Evolutionary conservation across 1,140 invertebrate species (phyloP).

Genomic region (Saccostrea echinata): DNA sequence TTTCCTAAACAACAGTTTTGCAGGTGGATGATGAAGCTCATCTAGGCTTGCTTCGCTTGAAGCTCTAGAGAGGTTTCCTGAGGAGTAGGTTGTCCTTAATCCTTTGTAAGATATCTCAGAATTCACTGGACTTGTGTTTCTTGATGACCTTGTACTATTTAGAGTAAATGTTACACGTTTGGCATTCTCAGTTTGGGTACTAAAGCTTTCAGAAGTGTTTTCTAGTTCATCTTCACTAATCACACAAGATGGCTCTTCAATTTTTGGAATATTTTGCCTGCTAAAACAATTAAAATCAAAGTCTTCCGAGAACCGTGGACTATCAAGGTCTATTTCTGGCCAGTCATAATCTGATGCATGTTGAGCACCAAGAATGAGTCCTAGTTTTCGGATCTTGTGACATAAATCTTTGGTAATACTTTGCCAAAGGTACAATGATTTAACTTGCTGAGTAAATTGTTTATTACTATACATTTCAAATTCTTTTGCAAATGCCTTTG

Average conservation of each 20-base stretch:
- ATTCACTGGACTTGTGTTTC: slow-evolving; percentile 47
- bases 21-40: slow-evolving; percentile 68
- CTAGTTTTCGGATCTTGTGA: slow-evolving; percentile 89
- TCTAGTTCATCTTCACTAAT: slow-evolving; percentile 53
- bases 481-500: slow-evolving; percentile 87
- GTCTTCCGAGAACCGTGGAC: slow-evolving; percentile 54
- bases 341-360: slow-evolving; percentile 75
- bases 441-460: slow-evolving; percentile 86
- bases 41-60: slow-evolving; percentile 76
- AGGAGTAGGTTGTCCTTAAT: slow-evolving; percentile 49
- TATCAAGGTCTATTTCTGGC: slow-evolving; percentile 74
- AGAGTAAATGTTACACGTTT: slow-evolving; percentile 53
- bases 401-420: slow-evolving; percentile 92
- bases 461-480: slow-evolving; percentile 87
- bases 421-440: slow-evolving; percentile 93
- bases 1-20: slow-evolving; percentile 81
- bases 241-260: slow-evolving; percentile 59
- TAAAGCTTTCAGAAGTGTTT: background rate
- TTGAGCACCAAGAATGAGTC: slow-evolving; percentile 86
- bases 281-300: slow-evolving; percentile 34
- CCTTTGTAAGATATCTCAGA: slow-evolving; percentile 59
- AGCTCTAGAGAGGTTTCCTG: slow-evolving; percentile 79
- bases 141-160: slow-evolving; percentile 44
- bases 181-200: slow-evolving; percentile 1
- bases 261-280: slow-evolving; percentile 66